phyloP scores from a whole-genome alignment of 2,113 vertebrate genomes.

The Cyprinodon tularosa region DNA sequence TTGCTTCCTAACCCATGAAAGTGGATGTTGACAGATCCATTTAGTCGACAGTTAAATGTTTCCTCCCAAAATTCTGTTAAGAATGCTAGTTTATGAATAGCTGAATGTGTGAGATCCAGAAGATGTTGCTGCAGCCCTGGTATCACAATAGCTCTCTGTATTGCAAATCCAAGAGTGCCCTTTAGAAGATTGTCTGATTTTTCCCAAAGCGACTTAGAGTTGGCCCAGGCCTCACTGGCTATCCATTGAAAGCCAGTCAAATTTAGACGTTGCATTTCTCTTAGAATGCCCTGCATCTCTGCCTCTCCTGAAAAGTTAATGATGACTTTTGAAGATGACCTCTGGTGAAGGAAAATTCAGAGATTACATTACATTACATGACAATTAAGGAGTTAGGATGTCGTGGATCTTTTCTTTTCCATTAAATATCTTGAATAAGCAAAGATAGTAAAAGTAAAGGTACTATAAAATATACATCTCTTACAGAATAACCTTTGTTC shows the following conservation, averaged over 20 bases:
- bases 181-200: conserved; percentile 63
- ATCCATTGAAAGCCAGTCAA: conserved; percentile 75
- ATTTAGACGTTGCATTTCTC: conserved; percentile 63
- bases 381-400: neutral
- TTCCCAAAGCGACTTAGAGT: conserved; percentile 67
- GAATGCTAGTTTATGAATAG: conserved; percentile 48
- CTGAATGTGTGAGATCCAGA: conserved; percentile 22
- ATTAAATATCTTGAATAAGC: too few relatives aligned
- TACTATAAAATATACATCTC: neutral
- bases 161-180: conserved; percentile 78
- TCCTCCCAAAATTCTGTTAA: conserved; percentile 79
- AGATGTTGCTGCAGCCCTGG: conserved; percentile 68
- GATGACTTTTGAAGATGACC: conserved; percentile 70
- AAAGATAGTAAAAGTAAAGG: neutral
- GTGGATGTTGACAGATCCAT: conserved; percentile 64
- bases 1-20: conserved; percentile 20
- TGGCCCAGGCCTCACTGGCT: conserved; percentile 79
- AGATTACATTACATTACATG: neutral
- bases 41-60: conserved; percentile 69
- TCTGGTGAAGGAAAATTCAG: conserved; percentile 16
- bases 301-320: conserved; percentile 74
- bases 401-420: neutral
- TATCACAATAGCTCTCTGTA: conserved; percentile 67
- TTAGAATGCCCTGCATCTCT: conserved; percentile 69
- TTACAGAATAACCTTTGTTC: neutral